These are phyloP conservation scores for Nomada lathburiana DNA, from an alignment of 2,888 invertebrate species.

Conservation along the genomic window DNA sequence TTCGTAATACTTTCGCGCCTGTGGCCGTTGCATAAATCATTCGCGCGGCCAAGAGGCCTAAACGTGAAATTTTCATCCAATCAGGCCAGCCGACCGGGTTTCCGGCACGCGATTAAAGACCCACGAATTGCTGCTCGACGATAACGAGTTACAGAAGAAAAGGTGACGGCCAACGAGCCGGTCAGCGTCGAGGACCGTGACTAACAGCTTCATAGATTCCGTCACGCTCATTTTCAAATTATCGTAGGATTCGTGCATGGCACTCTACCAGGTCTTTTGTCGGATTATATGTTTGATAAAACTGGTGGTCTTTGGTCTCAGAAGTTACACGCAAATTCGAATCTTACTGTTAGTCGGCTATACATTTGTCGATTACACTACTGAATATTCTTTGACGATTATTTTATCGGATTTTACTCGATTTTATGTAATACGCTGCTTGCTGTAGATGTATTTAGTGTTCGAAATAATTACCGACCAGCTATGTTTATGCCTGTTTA, in stretches of 20 bases:
- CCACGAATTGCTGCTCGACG: slow-evolving; percentile 67
- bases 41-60: slow-evolving; percentile 3
- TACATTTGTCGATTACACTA: no score
- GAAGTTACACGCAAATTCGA: no score
- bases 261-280: slow-evolving; percentile 8
- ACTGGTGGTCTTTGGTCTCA: no score
- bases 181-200: slow-evolving; percentile 76
- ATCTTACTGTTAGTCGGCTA: no score
- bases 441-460: no score
- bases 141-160: slow-evolving; percentile 67
- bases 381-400: no score
- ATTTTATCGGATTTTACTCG: no score
- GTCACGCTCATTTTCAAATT: slow-evolving; percentile 60
- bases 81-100: slow-evolving; percentile 64
- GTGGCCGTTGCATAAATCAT: slow-evolving; percentile 37
- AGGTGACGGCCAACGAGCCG: slow-evolving; percentile 56
- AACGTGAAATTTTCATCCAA: slow-evolving; percentile 68
- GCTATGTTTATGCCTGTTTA: no score
- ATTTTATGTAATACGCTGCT: no score
- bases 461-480: no score
- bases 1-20: slow-evolving; percentile 30
- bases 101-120: slow-evolving; percentile 74
- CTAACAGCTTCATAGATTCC: slow-evolving; percentile 81
- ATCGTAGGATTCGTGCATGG: slow-evolving; percentile 38
- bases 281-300: not conserved